Base-by-base conservation (phyloP, 2,113 vertebrate genomes). In the Abramis brama region DNA sequence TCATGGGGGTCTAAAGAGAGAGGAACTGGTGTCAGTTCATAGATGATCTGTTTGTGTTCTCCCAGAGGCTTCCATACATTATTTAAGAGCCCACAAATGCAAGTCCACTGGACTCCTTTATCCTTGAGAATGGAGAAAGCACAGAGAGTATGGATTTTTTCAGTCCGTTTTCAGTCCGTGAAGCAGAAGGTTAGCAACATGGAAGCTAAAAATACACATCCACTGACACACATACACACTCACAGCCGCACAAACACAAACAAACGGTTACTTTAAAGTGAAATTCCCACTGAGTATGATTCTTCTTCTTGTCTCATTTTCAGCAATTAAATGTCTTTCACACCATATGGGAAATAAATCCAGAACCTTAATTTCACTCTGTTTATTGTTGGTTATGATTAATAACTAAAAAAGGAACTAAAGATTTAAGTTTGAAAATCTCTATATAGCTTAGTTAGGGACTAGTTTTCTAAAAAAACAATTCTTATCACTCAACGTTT, bases 81-180 rank as follows among this genome's bases (percentile, higher is more conserved):
- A 93, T 93, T 92, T 90, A 93, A 86, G 84, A 70, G 45, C 52
- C 62, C 89, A 85, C 77, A 88, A 89, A 90, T 89, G 83, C 84
- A 90, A 87, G 85, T 79, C 36, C 70, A 39, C 76, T 57, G 33
- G 85, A 91, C 78, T 86, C 71, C 36, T 88, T 77, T 74, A 60
- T 86, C 90, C 77, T 82, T 74, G 66, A 86, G 85, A 86, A 78
- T 75, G 30, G 64, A 68, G 36, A 21, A 75, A 77, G 47, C 78
- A 85, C 70, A 77, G 68, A 91, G 81, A 85, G 85, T 60, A 52
- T 76, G 64, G 55, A 87, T 89, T 87, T 88, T 83, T 68, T 81
- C 45, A 45, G 64, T 59, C 62, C 52, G 23, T 88, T 83, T 68
- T 81, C 45, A 45, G 64, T 59, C 62, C 52, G 21, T 52, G 57